Conservation (phyloP, 2,888 invertebrate species). For the Luperina nickerlii region DNA sequence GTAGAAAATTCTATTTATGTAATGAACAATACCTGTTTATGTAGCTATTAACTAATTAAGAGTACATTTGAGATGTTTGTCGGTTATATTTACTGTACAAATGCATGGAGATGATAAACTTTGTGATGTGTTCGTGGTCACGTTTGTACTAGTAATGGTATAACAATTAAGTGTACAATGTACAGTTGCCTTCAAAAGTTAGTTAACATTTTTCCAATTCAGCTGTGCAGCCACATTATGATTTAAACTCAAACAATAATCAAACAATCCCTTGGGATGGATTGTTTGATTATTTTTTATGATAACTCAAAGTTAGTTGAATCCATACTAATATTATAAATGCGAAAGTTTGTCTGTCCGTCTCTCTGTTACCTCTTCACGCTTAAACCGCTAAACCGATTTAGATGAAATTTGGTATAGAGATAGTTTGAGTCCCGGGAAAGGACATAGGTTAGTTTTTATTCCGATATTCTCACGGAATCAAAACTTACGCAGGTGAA, state of each 20-base stretch:
- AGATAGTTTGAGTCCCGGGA: too few species aligned
- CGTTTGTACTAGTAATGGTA: conserved; percentile 19
- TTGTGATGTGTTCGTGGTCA: conserved; percentile 32
- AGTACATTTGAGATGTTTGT: conserved; percentile 55
- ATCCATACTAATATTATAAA: too few species aligned
- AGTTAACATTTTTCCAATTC: background rate
- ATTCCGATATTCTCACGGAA: too few species aligned
- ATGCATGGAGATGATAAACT: conserved; percentile 36
- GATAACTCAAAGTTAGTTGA: too few species aligned
- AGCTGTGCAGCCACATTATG: background rate
- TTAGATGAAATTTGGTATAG: too few species aligned
- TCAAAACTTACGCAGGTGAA: too few species aligned
- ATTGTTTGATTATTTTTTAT: too few species aligned
- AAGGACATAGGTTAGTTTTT: too few species aligned
- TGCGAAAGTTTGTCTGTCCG: too few species aligned
- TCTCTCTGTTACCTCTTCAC: too few species aligned
- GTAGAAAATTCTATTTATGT: conserved; percentile 9
- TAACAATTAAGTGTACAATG: background rate
- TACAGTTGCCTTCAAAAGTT: background rate
- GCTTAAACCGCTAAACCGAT: too few species aligned
- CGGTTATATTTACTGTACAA: conserved; percentile 43
- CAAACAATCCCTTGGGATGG: too few species aligned
- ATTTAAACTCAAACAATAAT: background rate
- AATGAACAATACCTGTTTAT: conserved; percentile 35
- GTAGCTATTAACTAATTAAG: conserved; percentile 38